phyloP scores from a whole-genome alignment of 2,888 invertebrate species.

The Amiota mariae region DNA sequence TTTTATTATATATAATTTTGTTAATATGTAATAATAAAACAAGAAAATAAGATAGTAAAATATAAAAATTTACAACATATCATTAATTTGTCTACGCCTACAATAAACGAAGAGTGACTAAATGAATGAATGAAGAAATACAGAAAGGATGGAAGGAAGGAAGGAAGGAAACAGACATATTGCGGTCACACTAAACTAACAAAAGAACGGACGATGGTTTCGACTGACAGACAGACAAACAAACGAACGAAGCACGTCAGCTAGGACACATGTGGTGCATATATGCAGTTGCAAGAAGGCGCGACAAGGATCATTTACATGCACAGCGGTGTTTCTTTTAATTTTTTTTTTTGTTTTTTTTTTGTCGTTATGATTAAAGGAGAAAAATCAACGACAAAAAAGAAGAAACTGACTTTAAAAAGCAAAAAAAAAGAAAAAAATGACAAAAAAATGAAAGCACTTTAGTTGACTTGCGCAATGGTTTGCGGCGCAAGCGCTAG shows the following conservation, averaged over 20 bases:
- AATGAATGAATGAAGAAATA: background rate
- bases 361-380: too few relatives aligned
- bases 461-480: too few relatives aligned
- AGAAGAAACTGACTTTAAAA: too few relatives aligned
- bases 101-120: conserved; percentile 14
- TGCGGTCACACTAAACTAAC: conserved; percentile 15
- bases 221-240: conserved; percentile 56
- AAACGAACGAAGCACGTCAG: conserved; percentile 60
- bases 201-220: conserved; percentile 15
- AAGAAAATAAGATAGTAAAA: conserved; percentile 38
- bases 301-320: conserved; percentile 38
- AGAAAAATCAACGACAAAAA: too few relatives aligned
- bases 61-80: conserved; percentile 61
- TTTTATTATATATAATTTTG: too few relatives aligned
- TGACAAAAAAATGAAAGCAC: too few relatives aligned
- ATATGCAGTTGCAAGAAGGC: conserved; percentile 29
- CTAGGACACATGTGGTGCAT: conserved; percentile 44
- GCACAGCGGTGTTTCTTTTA: conserved; percentile 28
- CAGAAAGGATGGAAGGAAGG: too few relatives aligned
- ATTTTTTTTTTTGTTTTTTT: too few relatives aligned
- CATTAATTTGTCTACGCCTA: conserved; percentile 64
- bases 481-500: conserved; percentile 9
- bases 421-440: too few relatives aligned
- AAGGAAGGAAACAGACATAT: conserved; percentile 27
- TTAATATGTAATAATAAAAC: too few relatives aligned